phyloP scores from a whole-genome alignment of 2,888 invertebrate genomes.

The Drosophila ustulata region DNA sequence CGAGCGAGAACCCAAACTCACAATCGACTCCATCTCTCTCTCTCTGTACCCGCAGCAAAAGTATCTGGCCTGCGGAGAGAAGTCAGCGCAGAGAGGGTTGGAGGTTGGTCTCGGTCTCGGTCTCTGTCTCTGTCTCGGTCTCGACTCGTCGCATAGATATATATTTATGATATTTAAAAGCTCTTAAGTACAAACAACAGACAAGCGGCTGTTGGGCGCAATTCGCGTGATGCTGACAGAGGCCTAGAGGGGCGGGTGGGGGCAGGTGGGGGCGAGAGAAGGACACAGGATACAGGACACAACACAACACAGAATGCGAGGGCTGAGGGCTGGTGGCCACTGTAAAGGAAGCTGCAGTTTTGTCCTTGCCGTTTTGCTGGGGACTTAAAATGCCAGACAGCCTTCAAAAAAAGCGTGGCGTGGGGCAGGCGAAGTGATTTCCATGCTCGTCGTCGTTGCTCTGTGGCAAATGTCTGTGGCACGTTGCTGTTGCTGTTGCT shows the following conservation, averaged over 20 bases:
- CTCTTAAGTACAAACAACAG: conserved; percentile 82
- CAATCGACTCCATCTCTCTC: background rate
- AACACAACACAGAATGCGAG: background rate
- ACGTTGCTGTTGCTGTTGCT: conserved; percentile 15
- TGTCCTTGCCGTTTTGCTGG: conserved; percentile 54
- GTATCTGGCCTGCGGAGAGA: conserved; percentile 33
- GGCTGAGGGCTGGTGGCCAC: background rate
- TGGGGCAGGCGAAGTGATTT: conserved; percentile 35
- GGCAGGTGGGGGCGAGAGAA: background rate
- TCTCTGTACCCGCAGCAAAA: conserved; percentile 46
- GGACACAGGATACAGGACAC: background rate
- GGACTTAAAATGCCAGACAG: conserved; percentile 72
- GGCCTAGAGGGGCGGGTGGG: too few relatives aligned
- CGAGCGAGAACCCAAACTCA: conserved; percentile 32
- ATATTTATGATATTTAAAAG: conserved; percentile 83
- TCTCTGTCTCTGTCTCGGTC: conserved; percentile 43
- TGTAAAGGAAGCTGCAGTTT: conserved; percentile 60
- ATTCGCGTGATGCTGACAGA: conserved; percentile 7
- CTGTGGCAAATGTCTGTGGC: conserved; percentile 54
- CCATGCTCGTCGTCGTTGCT: conserved; percentile 52
- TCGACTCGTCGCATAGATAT: conserved; percentile 66
- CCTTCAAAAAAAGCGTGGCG: conserved; percentile 55
- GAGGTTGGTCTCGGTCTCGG: conserved; percentile 36
- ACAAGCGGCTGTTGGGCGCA: conserved; percentile 56
- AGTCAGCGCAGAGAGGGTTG: conserved; percentile 17